Base-by-base conservation (phyloP, 2,888 invertebrate species). In the Pandemis cinnamomeana region DNA sequence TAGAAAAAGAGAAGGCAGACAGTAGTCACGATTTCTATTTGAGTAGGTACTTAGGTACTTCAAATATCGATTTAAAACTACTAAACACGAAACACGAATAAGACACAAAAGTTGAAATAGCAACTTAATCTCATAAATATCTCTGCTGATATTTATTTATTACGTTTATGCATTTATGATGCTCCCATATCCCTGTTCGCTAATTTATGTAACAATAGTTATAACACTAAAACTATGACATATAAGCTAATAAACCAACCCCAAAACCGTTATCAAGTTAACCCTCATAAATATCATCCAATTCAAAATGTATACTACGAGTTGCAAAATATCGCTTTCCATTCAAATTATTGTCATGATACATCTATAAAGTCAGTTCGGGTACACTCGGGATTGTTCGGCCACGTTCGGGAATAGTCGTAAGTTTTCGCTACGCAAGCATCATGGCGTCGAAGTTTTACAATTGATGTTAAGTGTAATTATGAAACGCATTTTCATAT, bases 251-350 rank as follows among this genome's bases (percentile, higher is more conserved):
- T 87, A 88, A 88, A 88, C 86, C 83, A 83, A 83, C 87, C 86
- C 87, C 83, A 83, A 82, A 83, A 83, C 82, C 85, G 84, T 88
- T 89, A 90, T 89, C 89, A 87, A 87, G 87, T 89, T 89, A 87
- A 90, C 90, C 90, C 90, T 89, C 86, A 89, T 84, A 83, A 85
- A 90, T 88, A 86, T 86, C 86, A 84, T 82, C 87, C 88, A 87
- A 88, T 89, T 86, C 85, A 79, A 81, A 85, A 87, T 88, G 87
- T 89, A 89, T 13, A n/a, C 80, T 84, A 84, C 88, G 86, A 90
- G 67, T 74, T 70, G 67, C 67, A 67, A 74, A 89, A 89, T 90
- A 90, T 89, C 85, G 87, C 81, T 87, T 84, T 86, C 87, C 85
- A 83, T 83, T 84, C 83, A 83, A 87, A 87, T 88, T 86, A 89